Base-by-base conservation (phyloP, 2,113 vertebrate genomes). In the Oriolus oriolus region DNA sequence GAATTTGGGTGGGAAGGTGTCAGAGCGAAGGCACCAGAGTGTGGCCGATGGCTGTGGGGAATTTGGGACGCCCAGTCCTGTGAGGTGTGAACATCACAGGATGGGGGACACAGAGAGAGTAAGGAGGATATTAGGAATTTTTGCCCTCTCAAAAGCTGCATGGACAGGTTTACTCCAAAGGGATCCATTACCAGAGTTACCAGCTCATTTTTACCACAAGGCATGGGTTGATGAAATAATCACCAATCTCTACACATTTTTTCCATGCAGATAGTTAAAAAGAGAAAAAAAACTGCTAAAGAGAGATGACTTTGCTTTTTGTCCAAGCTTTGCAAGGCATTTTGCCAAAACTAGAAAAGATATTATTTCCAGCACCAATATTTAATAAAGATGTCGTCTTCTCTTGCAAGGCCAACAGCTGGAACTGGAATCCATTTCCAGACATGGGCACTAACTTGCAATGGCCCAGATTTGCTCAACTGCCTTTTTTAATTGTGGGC, bases 401-500 rank as follows among this genome's bases (percentile, higher is more conserved):
- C 63, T 4, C 1, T 37, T 47, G 52, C 75, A 64, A 56, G 33
- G n/a, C 50, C 50, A 91, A 63, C 52, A 69, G 52, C 92, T 89
- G 87, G 49, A 87, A 57, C 49, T 41, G 27, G 70, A 85, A 64
- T 33, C 82, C 68, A 16, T 71, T 80, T 45, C 75, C 71, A 81
- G 75, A 20, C 52, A 6, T 2, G 31, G 42, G 50, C n/a, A 68
- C 87, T 11, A 63, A 75, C 60, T 65, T 66, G 44, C 37, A 61
- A 35, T 7, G 27, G 63, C 83, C 92, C 86, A 76, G 37, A 90
- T 94, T 93, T 84, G 28, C 76, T 81, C 80, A 68, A 3, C 31
- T 27, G 53, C 64, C 66, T 81, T 87, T 91, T 82, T 84, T 89
- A 94, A 96, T 90, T 94, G 92, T 15, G 53, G 44, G 86, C 73